A percentile compares a stretch with the other conserved stretches of the same genome.
These are phyloP conservation scores for Coelopa frigida DNA, from an alignment of 1,140 invertebrate genomes.

Conservation along the genomic window DNA sequence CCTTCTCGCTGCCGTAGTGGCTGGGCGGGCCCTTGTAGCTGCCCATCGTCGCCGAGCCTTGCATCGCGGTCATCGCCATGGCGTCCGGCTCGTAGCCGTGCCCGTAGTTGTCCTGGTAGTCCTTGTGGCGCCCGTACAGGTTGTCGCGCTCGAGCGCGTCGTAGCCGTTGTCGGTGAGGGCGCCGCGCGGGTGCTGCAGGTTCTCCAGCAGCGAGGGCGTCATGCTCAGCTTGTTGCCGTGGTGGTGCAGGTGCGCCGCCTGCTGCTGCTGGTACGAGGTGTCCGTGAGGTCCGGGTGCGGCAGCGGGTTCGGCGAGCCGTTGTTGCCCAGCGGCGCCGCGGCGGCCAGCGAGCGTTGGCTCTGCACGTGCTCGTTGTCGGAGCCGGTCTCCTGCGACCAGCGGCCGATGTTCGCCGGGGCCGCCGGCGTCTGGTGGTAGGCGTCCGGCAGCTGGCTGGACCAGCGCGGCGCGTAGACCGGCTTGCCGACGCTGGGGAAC, in stretches of 20 bases:
- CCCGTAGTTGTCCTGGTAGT: slow-evolving; percentile 38
- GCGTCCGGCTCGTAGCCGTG: slow-evolving; percentile 16
- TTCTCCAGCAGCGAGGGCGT: slow-evolving; percentile 54
- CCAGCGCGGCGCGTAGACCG: slow-evolving; percentile 63
- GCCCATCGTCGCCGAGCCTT: slow-evolving; percentile 7
- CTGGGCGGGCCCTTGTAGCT: slow-evolving; percentile 41
- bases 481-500: slow-evolving; percentile 59
- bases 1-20: slow-evolving; percentile 41
- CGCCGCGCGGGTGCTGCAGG: slow-evolving; percentile 47
- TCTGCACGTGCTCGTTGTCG: slow-evolving; percentile 56
- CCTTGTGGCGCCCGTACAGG: slow-evolving; percentile 31
- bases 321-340: no score
- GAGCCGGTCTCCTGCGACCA: slow-evolving; percentile 73
- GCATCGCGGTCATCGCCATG: neutral
- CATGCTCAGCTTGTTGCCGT: slow-evolving; percentile 48
- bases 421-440: slow-evolving; percentile 48
- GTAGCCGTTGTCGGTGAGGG: slow-evolving; percentile 48
- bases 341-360: slow-evolving; percentile 52
- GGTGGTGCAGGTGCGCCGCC: slow-evolving; percentile 48
- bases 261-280: slow-evolving; percentile 49
- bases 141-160: slow-evolving; percentile 24
- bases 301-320: slow-evolving; percentile 67
- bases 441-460: slow-evolving; percentile 61
- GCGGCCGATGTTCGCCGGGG: slow-evolving; percentile 52
- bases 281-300: slow-evolving; percentile 64